These are phyloP conservation scores for Orchesella flavescens DNA, from an alignment of 2,888 invertebrate species.

Conservation along the genomic window DNA sequence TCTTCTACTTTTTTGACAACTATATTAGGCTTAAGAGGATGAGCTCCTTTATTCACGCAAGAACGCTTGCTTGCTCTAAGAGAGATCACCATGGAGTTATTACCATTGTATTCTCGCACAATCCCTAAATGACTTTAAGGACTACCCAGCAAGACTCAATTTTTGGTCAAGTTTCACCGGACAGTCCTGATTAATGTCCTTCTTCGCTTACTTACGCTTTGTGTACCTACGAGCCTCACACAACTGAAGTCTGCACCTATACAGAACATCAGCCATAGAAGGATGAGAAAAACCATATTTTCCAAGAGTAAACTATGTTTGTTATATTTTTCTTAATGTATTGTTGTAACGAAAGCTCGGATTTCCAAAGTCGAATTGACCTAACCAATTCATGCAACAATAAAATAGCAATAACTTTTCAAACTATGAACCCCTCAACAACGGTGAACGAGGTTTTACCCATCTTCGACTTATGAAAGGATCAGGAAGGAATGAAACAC, in stretches of 20 bases:
- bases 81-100: too few relatives aligned
- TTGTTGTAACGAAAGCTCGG: slow-evolving; percentile 12
- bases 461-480: too few relatives aligned
- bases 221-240: not conserved
- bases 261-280: not conserved
- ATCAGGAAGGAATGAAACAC: not conserved
- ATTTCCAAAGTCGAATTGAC: slow-evolving; percentile 38
- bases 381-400: slow-evolving; percentile 61
- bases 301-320: slow-evolving; percentile 19
- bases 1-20: too few relatives aligned
- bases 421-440: slow-evolving; percentile 41
- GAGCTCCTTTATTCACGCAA: too few relatives aligned
- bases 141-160: not conserved
- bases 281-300: slow-evolving; percentile 8
- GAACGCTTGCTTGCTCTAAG: too few relatives aligned
- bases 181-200: slow-evolving; percentile 42
- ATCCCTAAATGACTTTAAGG: too few relatives aligned
- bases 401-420: slow-evolving; percentile 60
- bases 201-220: slow-evolving; percentile 5
- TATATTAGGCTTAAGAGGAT: too few relatives aligned
- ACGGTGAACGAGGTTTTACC: not conserved
- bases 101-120: too few relatives aligned
- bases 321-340: slow-evolving; percentile 21
- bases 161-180: slow-evolving; percentile 35
- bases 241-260: not conserved